Evolutionary conservation across 2,888 invertebrate genomes (phyloP), one percentile per base, ranked within the genome.

Genomic region (Eubasilissa splendida): DNA sequence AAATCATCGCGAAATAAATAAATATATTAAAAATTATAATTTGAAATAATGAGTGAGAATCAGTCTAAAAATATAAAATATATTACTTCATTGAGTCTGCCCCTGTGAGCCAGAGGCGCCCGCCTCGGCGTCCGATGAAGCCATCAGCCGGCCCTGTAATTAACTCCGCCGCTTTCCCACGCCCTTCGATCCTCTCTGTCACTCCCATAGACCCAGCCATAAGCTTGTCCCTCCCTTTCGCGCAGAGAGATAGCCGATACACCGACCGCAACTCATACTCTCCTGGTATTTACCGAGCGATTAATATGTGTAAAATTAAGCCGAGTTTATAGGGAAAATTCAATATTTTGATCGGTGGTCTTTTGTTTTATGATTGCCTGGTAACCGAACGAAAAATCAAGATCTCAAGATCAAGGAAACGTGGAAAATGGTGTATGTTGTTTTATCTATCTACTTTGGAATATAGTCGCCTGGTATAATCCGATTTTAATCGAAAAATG

Each of bases 71-170:
- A 58, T 58, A 58, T 58, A 2, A n/a, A 58, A n/a, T 9, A n/a
- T 3, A 58, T 8, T 58, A n/a, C 3, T 58, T 58, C 9, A 58
- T 58, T 4, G 2, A 14, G 50, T 50, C 50, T 14, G 52, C 8
- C 68, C 68, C 68, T 52, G 68, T 10, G 0, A 5, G 68, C 68
- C 50, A 68, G 68, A 68, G 68, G 68, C 68, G 68, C 85, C 86
- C 85, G 85, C 76, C 76, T 85, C 85, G 85, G 84, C 86, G 85
- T 85, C 86, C 85, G 86, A 85, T 86, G 85, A 85, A 85, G 84
- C 84, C 85, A 85, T 85, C 86, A 86, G 85, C 85, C 85, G 85
- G 84, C 84, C 82, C 81, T 80, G 81, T 80, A 82, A 82, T 79
- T 82, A 83, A 78, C 66, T 54, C 53, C 58, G 73, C 80, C 77